Base-by-base conservation (phyloP, 2,797 vertebrate species). In the Cynopterus sphinx region DNA sequence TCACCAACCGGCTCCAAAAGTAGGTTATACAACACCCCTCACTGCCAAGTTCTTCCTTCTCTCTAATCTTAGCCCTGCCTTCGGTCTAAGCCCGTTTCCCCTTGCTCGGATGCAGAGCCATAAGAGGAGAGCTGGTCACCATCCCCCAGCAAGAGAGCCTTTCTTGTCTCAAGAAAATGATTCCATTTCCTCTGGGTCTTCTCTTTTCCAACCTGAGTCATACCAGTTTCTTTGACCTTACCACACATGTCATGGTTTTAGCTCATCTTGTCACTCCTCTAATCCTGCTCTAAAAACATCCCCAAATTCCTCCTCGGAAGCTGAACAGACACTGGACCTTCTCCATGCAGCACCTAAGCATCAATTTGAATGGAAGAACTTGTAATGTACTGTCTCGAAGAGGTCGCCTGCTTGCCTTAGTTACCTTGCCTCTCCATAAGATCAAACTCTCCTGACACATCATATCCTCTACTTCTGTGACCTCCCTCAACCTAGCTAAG, bases 1-100 rank as follows among this genome's bases (percentile, higher is more conserved):
- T 94, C 93, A 96, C 91, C 95, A 92, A 94, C 78, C 97, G 96
- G 95, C 96, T 98, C 55, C 2, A 77, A 94, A 98, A 98, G 95
- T 97, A 96, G 96, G 97, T 98, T 98, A 97, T 97, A 97, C 96
- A 97, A 97, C 97, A 94, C 94, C 88, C 92, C 87, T 94, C 74
- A 59, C 88, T 97, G 97, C 97, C 97, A 97, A 97, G 95, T 96
- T 96, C 97, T 97, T 92, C 92, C 97, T 96, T 90, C 96, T 96
- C 97, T 97, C 97, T 97, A 97, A 97, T 97, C 97, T 97, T 97
- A 97, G 97, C 93, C 91, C 97, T 97, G 94, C 95, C 97, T 97
- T 96, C 92, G 94, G 95, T 96, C 97, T 96, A 82, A 97, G 96
- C 97, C 97, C 96, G 24, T 93, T 92, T 96, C 96, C 96, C 97